Evolutionary conservation across 2,113 vertebrate genomes (phyloP), one percentile per base, ranked within the genome.

Genomic region (Aspidoscelis tigris): DNA sequence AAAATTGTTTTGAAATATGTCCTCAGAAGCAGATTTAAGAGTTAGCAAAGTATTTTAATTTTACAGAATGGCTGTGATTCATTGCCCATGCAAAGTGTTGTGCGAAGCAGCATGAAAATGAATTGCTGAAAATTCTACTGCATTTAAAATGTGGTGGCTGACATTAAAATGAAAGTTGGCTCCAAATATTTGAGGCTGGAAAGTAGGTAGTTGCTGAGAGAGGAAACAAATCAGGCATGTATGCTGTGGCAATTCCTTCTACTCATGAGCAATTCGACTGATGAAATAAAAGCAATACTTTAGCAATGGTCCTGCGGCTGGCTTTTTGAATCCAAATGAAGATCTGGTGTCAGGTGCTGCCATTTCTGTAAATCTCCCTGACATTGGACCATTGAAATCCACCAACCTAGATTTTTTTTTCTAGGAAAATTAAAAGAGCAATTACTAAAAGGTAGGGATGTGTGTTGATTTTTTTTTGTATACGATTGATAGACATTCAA

Each of bases 1-100:
- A 96, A 96, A 93, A 94, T 80, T 94, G 91, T 95, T 93, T 96
- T 95, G 93, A 96, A 94, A 91, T 90, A 88, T 88, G 92, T 95
- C 94, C 80, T 94, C 94, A 89, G 74, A 89, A 86, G 75, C 83
- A 70, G n/a, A 87, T 88, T 86, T 90, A 90, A 94, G 95, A 95
- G 94, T 94, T 93, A 92, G 87, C 88, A 92, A 95, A 93, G 94
- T 91, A 83, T 89, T 96, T 91, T 93, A 89, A 47, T 95, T 94
- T 93, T 90, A 88, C 88, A 87, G 93, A 94, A 72, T 90, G 87
- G 84, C 81, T 72, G 87, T 82, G 83, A 50, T 20, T 87, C 92
- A 90, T 92, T 89, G 82, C 81, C 88, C 58, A 88, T 88, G 79
- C 3, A 0, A 85, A 90, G 72, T 68, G 91, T 87, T 20, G 11